Base-by-base conservation (phyloP, 2,797 vertebrate species). In the Sphenopsis melanotis region DNA sequence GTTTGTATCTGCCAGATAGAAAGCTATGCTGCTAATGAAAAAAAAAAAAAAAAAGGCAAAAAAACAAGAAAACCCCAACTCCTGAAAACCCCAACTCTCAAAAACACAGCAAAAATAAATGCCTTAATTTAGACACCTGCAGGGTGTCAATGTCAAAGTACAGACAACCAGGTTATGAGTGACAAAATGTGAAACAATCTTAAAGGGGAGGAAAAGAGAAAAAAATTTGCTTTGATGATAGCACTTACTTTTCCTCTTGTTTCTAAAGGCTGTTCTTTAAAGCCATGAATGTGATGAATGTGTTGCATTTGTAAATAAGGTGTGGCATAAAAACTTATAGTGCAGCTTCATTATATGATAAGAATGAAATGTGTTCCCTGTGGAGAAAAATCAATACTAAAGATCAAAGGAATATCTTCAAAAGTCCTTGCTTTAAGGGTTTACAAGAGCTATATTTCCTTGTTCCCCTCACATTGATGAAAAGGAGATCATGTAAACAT, bases 381-480 rank as follows among this genome's bases (percentile, higher is more conserved):
- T 44, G 50, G 46, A 91, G 57, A 93, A 92, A 34, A 63, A 95
- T 84, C 15, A 5, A 79, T 57, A 88, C 21, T 39, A 84, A 66
- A 93, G 15, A 77, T 90, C 89, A 96, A 95, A 82, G 27, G 39
- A 88, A 13, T 16, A 64, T 61, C 68, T 93, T 96, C 77, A 95
- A 63, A 71, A 91, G 78, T 27, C 19, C 12, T 36, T 37, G 23
- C 15, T 41, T 82, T 86, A 94, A 70, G 42, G 56, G n/a, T 59
- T 91, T 92, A 88, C 27, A 85, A 76, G 70, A 47, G 14, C 4
- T 81, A 1, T 53, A 74, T 65, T 79, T 87, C 57, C 75, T 53
- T 77, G 37, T 74, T 93, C 15, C 15, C 60, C 29, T 94, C 87
- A 52, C 18, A 42, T 3, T 49, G 53, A 82, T 66, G 29, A 85